phyloP scores from a whole-genome alignment of 2,113 vertebrate genomes.

The Murina feae region DNA sequence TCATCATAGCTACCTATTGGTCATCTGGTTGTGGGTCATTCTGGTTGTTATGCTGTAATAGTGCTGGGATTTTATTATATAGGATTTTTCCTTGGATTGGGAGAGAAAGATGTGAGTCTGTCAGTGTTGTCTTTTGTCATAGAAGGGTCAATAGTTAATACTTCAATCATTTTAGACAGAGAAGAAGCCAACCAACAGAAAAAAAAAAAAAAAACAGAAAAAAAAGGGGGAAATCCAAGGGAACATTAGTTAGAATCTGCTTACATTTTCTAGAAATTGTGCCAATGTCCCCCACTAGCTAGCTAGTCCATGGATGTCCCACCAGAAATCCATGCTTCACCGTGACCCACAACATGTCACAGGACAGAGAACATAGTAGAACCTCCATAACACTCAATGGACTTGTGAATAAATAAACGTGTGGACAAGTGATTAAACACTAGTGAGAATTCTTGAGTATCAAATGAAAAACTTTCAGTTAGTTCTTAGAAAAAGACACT shows the following conservation, averaged over 20 bases:
- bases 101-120: background rate
- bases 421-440: background rate
- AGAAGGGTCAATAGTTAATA: background rate
- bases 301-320: no score
- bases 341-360: background rate
- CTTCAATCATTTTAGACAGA: background rate
- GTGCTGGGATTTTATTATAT: no score
- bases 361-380: no score
- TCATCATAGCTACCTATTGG: no score
- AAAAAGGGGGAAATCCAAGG: rapidly evolving
- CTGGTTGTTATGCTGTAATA: no score
- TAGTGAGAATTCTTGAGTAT: background rate
- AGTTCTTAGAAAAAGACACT: background rate
- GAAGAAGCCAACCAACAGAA: background rate
- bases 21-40: no score
- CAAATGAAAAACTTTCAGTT: background rate
- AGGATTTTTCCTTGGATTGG: background rate
- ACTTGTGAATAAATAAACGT: background rate
- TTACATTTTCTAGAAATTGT: background rate
- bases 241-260: no score
- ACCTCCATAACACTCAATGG: background rate
- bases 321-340: background rate
- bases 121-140: background rate
- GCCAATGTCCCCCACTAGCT: no score
- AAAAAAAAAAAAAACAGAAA: rapidly evolving